Conservation (phyloP, 30 jellyfish, hydroid and myxozoan genomes). For the Rhopilema esculentum region DNA sequence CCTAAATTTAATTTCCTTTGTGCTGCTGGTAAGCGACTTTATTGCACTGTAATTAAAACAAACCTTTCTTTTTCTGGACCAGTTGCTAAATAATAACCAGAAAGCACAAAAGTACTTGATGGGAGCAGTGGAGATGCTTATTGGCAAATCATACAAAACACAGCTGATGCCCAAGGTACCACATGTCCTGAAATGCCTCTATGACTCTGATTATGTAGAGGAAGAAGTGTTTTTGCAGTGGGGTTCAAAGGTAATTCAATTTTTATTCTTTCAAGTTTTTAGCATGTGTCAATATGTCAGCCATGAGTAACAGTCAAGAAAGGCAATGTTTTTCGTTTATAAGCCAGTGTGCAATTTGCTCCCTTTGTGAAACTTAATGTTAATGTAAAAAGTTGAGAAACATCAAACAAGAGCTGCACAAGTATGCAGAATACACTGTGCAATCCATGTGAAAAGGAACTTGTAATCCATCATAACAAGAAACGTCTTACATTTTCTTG, state of each 20-base stretch:
- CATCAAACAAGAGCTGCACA: too few species aligned
- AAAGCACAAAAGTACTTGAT: conserved; percentile 93
- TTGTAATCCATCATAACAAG: too few species aligned
- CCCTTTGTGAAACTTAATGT: not conserved
- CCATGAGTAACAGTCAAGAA: not conserved
- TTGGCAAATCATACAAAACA: conserved; percentile 89
- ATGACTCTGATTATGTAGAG: conserved; percentile 93
- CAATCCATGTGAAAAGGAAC: too few species aligned
- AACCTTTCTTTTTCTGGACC: not conserved
- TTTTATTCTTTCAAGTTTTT: not conserved
- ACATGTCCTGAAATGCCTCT: conserved; percentile 83
- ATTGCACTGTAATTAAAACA: too few species aligned
- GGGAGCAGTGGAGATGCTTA: conserved; percentile 97
- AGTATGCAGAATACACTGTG: too few species aligned
- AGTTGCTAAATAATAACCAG: conserved; percentile 87
- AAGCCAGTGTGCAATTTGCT: too few species aligned
- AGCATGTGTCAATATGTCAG: not conserved
- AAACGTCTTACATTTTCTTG: too few species aligned
- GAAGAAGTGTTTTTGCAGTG: conserved; percentile 97
- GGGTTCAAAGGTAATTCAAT: conserved; percentile 87
- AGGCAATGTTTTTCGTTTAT: not conserved
- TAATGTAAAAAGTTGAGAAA: not conserved
- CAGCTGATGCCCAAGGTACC: conserved; percentile 94
- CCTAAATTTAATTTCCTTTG: too few species aligned
- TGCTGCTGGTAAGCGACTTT: too few species aligned